Evolutionary conservation across 2,113 vertebrate species (phyloP).

Genomic region (Ceyx cyanopectus): DNA sequence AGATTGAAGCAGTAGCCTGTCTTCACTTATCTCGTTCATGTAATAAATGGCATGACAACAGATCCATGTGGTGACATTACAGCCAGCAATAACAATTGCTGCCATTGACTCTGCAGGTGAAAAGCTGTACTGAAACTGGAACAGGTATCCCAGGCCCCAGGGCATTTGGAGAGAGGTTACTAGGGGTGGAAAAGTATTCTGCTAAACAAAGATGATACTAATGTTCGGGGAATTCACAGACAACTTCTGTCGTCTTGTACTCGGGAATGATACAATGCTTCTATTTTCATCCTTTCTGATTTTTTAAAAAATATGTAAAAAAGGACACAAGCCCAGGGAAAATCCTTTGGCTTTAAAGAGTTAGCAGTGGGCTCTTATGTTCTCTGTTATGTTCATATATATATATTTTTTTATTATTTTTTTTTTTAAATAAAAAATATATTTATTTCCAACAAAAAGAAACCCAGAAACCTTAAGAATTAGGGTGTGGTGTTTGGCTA

Average conservation of each 20-base stretch:
- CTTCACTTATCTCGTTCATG: conserved; percentile 1
- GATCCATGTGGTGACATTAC: not conserved
- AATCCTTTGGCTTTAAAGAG: not conserved
- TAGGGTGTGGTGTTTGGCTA: not conserved
- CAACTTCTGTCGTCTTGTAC: not conserved
- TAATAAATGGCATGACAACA: conserved; percentile 26
- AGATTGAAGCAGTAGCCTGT: not conserved
- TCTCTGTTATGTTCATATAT: not conserved
- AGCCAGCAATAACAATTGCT: conserved; percentile 27
- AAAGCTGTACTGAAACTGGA: not conserved
- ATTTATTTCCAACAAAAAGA: not conserved
- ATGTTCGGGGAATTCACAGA: not conserved
- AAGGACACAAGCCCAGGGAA: not conserved
- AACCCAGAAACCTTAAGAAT: not conserved
- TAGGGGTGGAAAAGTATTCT: not conserved
- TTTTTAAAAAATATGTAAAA: not conserved
- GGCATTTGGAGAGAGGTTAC: not conserved
- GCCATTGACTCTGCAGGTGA: not conserved
- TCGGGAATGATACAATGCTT: not conserved
- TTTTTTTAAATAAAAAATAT: too few species aligned
- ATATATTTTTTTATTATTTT: too few species aligned
- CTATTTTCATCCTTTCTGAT: not conserved
- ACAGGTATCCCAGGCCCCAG: not conserved
- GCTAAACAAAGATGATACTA: not conserved
- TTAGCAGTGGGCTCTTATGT: not conserved